phyloP scores from a whole-genome alignment of 2,888 invertebrate species.

The Lampropteryx suffumata region DNA sequence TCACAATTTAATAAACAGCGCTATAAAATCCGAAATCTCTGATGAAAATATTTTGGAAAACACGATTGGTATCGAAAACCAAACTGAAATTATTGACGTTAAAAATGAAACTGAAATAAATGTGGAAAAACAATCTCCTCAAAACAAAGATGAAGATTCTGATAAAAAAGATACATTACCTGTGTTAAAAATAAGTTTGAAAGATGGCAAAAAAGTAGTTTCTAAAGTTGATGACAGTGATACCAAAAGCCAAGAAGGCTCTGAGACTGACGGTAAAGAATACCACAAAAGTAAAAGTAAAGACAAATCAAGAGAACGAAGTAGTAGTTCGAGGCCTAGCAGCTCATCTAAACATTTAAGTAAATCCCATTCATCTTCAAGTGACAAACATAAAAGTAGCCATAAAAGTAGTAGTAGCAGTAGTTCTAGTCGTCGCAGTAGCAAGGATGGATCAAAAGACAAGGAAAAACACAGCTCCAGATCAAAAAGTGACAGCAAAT shows the following conservation, averaged over 20 bases:
- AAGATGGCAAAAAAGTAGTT: conserved; percentile 88
- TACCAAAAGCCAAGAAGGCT: conserved; percentile 55
- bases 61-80: conserved; percentile 19
- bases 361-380: conserved; percentile 65
- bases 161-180: conserved; percentile 56
- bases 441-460: conserved; percentile 58
- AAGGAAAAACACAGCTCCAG: conserved; percentile 57
- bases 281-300: conserved; percentile 63
- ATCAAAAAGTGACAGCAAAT: conserved; percentile 65
- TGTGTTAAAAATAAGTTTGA: conserved; percentile 85
- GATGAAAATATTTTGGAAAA: conserved; percentile 36
- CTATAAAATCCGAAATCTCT: conserved; percentile 35
- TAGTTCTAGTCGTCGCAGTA: conserved; percentile 67
- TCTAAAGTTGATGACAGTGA: conserved; percentile 80
- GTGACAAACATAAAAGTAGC: conserved; percentile 68
- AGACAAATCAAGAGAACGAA: conserved; percentile 77
- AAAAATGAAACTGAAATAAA: conserved; percentile 16
- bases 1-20: conserved; percentile 44
- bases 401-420: conserved; percentile 46
- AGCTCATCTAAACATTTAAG: conserved; percentile 67
- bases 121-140: conserved; percentile 31
- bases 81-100: conserved; percentile 17
- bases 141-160: conserved; percentile 28
- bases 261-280: conserved; percentile 61
- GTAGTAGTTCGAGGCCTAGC: conserved; percentile 50